phyloP scores from a whole-genome alignment of 2,888 invertebrate species.

The Synergus umbraculus region DNA sequence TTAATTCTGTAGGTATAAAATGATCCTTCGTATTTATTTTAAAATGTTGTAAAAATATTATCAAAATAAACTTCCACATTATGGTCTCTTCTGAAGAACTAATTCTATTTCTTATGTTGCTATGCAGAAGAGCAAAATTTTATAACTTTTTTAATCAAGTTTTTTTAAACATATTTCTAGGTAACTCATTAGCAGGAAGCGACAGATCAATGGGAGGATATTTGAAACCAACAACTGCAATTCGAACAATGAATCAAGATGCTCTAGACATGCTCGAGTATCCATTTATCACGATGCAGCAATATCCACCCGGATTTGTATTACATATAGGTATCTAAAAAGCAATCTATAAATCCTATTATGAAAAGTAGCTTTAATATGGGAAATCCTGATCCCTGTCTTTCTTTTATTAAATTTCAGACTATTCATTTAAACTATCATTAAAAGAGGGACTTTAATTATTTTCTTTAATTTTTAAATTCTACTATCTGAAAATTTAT shows the following conservation, averaged over 20 bases:
- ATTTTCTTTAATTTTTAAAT: background rate
- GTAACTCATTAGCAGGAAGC: constrained; percentile 86
- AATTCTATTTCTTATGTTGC: background rate
- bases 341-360: constrained; percentile 1
- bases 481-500: too few relatives aligned
- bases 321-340: constrained; percentile 86
- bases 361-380: background rate
- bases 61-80: background rate
- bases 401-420: background rate
- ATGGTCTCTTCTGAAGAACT: background rate
- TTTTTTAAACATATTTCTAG: constrained; percentile 76
- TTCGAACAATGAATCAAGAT: constrained; percentile 86
- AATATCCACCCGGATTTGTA: constrained; percentile 93
- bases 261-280: constrained; percentile 95
- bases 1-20: background rate
- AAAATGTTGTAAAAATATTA: background rate
- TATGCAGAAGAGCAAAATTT: background rate
- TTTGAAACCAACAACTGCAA: constrained; percentile 79
- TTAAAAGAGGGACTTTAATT: background rate
- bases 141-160: constrained; percentile 40
- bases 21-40: background rate
- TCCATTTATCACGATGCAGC: constrained; percentile 95
- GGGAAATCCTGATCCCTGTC: background rate
- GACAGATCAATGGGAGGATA: constrained; percentile 82
- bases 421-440: background rate